Evolutionary conservation across 1,140 invertebrate genomes (phyloP), one percentile per base, ranked within the genome.

Genomic region (Magallana ariakensis): DNA sequence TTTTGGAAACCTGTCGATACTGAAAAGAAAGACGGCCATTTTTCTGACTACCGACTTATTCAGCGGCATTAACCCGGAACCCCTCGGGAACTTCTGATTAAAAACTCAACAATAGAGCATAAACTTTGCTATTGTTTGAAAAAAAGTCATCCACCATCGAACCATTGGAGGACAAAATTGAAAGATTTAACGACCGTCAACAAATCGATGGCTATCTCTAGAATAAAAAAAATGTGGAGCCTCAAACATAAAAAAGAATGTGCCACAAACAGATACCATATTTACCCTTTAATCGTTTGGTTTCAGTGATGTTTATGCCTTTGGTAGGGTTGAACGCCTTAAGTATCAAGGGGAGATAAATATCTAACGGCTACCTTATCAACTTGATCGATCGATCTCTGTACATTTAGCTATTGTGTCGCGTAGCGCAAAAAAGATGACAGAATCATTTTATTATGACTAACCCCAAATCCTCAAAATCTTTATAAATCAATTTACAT

Each of bases 111-210:
- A 75, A 75, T 75, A 13, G 66, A 46, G 9, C 8, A 75, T 75
- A 26, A 75, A 75, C 66, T 75, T 10, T 26, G 22, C 66, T 19
- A 33, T 75, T 75, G 66, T 75, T 75, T 75, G 9, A 75, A 70
- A 46, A 46, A 75, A 26, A 22, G 66, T 75, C 66, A 75, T 75
- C 66, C 22, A 75, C 19, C 66, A 75, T 75, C 66, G 33, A 33
- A 26, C 22, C 66, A 75, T 13, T 75, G 66, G 66, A 75, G 66
- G 19, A 75, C 22, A 75, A 75, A 75, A 75, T 75, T 75, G 66
- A 26, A 9, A 19, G 66, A 75, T 75, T 33, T 75, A 26, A 75
- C 15, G 33, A 1, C 22, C 66, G 66, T 26, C 66, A 75, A 75
- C 66, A 26, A 26, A 33, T 75, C 66, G 66, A 75, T 75, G 66